Conservation (phyloP, 1,140 invertebrate genomes). For the Drosophila athabasca region DNA sequence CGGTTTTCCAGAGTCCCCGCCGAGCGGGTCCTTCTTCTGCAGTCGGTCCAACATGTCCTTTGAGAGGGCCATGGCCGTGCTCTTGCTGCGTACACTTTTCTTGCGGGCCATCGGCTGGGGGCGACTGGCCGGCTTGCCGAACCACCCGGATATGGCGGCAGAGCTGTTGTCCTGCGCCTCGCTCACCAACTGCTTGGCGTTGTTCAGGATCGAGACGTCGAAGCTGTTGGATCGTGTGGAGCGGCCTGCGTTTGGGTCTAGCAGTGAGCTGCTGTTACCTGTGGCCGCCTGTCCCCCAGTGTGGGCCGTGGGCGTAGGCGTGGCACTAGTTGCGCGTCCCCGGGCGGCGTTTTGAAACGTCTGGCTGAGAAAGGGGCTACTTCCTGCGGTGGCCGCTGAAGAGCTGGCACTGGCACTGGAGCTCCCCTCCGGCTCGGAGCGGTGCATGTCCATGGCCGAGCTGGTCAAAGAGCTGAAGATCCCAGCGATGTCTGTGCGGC, state of each 20-base stretch:
- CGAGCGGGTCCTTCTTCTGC: slow-evolving; percentile 77
- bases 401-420: slow-evolving; percentile 50
- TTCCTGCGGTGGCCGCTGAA: slow-evolving; percentile 50
- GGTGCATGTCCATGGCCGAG: slow-evolving; percentile 89
- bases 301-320: slow-evolving; percentile 59
- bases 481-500: slow-evolving; percentile 88
- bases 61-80: slow-evolving; percentile 84
- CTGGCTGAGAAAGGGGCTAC: slow-evolving; percentile 57
- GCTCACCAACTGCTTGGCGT: slow-evolving; percentile 80
- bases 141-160: slow-evolving; percentile 88
- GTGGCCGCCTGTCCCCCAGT: not conserved
- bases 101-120: slow-evolving; percentile 89
- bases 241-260: slow-evolving; percentile 82
- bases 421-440: slow-evolving; percentile 84
- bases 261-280: slow-evolving; percentile 23
- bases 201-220: slow-evolving; percentile 89
- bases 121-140: slow-evolving; percentile 85
- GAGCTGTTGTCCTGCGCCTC: slow-evolving; percentile 84
- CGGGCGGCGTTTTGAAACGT: slow-evolving; percentile 63
- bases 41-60: slow-evolving; percentile 85
- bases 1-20: slow-evolving; percentile 69
- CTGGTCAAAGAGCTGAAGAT: slow-evolving; percentile 90
- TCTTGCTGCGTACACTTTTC: slow-evolving; percentile 84
- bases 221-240: slow-evolving; percentile 91
- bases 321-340: slow-evolving; percentile 77